Base-by-base conservation (phyloP, 2,888 invertebrate species). In the Plagodis pulveraria region DNA sequence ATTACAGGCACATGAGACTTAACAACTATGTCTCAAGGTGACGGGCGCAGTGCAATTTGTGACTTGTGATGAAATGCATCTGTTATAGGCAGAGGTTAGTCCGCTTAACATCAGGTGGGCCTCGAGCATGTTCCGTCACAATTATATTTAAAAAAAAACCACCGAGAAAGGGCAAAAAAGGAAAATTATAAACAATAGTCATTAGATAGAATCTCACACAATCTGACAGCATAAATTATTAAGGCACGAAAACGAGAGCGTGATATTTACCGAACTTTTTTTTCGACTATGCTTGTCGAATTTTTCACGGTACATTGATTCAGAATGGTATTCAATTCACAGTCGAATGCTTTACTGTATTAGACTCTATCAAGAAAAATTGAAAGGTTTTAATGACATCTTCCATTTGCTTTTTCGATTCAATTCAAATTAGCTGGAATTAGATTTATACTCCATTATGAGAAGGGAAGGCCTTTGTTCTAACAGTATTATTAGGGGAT, bases 181-280 rank as follows among this genome's bases (percentile, higher is more conserved):
- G 36, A 5, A 9, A 36, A 9, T 36, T 36, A 36, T 4, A 36
- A 36, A 36, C 36, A 36, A 36, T 36, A 36, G 7, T 6, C 47
- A 47, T n/a, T 47, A 4, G 34, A 6, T 47, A 4, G 34, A 6
- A 36, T 33, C 33, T 41, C 40, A 41, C 40, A 12, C 35, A 42
- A 42, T 81, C 76, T 78, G 80, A 84, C 80, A 84, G 78, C 76
- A 80, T 84, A 83, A 84, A 85, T 85, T 84, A 84, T 75, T 73
- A 78, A 22, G 42, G n/a, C 33, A 42, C 38, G 32, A 36, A 58
- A 54, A 10, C 2, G 22, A 22, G 22, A 22, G 22, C 22, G 22
- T 22, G 22, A 61, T 56, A 59, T 59, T 55, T 55, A 56, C 52
- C 43, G 11, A 40, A 40, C 40, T 9, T 40, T 40, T 40, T 22